Evolutionary conservation across 1,140 invertebrate genomes (phyloP).

Genomic region (Metaphire vulgaris): DNA sequence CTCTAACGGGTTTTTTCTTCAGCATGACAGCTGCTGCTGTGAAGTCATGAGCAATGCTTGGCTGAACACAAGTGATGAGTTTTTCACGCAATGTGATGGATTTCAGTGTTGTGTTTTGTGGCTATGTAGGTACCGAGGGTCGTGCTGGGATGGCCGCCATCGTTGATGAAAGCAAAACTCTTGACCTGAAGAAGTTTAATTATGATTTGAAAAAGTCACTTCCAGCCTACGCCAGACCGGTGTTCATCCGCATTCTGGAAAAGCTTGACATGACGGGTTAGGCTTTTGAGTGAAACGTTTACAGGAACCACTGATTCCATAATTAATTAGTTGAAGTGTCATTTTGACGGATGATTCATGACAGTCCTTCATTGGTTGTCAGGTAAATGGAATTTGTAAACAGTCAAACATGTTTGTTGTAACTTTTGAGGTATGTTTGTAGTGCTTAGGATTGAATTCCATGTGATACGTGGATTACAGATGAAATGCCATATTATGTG

Average conservation of each 20-base stretch:
- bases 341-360: background rate
- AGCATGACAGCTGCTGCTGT: too few relatives aligned
- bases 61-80: too few relatives aligned
- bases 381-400: too few relatives aligned
- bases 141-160: conserved; percentile 93
- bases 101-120: too few relatives aligned
- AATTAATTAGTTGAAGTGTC: background rate
- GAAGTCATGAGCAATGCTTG: too few relatives aligned
- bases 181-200: conserved; percentile 57
- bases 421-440: too few relatives aligned
- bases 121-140: conserved; percentile 78
- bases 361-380: background rate
- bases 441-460: too few relatives aligned
- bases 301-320: background rate
- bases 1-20: too few relatives aligned
- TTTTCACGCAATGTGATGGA: too few relatives aligned
- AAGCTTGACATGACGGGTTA: conserved; percentile 82
- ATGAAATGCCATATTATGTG: too few relatives aligned
- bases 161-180: conserved; percentile 64
- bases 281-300: too few relatives aligned
- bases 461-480: too few relatives aligned
- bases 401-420: background rate
- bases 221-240: conserved; percentile 77
- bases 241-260: conserved; percentile 75
- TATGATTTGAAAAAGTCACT: conserved; percentile 55